Evolutionary conservation across 35 echinoderm and acorn worm genomes (phyloP).

Genomic region (Hemicentrotus pulcherrimus): DNA sequence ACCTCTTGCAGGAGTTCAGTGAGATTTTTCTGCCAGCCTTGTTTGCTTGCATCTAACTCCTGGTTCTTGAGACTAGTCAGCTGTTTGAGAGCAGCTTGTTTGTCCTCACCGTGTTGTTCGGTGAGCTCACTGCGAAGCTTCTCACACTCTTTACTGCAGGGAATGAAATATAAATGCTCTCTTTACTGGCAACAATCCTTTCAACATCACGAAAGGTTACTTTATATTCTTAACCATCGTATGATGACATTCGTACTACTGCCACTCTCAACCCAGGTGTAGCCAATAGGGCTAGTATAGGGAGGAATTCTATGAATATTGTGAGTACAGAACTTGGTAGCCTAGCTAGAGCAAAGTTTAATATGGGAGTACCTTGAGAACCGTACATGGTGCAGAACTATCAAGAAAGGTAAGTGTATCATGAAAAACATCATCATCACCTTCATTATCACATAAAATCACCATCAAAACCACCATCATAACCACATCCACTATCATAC

Average conservation of each 20-base stretch:
- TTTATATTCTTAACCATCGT: too few relatives aligned
- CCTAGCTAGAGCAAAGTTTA: too few relatives aligned
- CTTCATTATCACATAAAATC: too few relatives aligned
- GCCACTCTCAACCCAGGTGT: background rate
- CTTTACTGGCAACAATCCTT: background rate
- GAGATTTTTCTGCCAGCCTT: conserved; percentile 82
- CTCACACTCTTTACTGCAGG: conserved; percentile 90
- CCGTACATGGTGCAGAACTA: too few relatives aligned
- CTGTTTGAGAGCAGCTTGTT: conserved; percentile 79
- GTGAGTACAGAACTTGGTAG: too few relatives aligned
- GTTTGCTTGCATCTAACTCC: conserved; percentile 75
- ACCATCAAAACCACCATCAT: too few relatives aligned
- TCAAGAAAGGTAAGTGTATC: too few relatives aligned
- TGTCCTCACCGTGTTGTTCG: conserved; percentile 85
- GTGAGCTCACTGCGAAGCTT: conserved; percentile 83
- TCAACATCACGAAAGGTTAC: background rate
- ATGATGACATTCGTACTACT: background rate
- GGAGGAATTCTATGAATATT: too few relatives aligned
- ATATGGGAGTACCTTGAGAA: too few relatives aligned
- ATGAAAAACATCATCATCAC: too few relatives aligned
- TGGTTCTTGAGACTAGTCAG: conserved; percentile 76
- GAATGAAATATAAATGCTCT: background rate
- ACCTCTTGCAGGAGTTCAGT: conserved; percentile 85
- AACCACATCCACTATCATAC: too few relatives aligned
- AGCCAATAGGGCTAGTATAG: too few relatives aligned